Percentiles rank a stretch among this genome's conserved stretches.
Conservation (phyloP, 2,797 vertebrate species). For the Phrynocephalus guinanensis region DNA sequence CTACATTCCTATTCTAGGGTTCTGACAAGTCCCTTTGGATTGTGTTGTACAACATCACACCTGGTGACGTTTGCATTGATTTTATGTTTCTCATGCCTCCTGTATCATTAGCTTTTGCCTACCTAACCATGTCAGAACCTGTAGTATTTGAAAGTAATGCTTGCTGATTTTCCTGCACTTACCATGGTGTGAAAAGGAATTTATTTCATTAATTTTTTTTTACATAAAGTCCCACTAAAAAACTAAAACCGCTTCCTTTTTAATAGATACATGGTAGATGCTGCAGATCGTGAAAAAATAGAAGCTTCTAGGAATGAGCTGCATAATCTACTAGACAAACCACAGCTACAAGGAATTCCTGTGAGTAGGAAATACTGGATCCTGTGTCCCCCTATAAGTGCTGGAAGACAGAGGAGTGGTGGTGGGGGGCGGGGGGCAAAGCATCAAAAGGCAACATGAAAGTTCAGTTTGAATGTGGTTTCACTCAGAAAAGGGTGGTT, state of each 20-base stretch:
- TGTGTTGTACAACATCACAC: neutral
- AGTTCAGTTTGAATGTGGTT: no score
- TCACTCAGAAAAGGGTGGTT: no score
- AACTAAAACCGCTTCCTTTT: conserved; percentile 54
- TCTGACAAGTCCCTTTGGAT: neutral
- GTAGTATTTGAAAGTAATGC: neutral
- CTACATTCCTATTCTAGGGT: no score
- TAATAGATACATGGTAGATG: conserved; percentile 97
- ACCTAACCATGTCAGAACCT: neutral
- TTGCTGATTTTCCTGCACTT: neutral
- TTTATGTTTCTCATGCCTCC: neutral
- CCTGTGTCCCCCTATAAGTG: no score
- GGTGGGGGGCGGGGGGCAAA: no score
- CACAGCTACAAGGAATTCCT: conserved; percentile 98
- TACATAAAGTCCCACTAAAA: neutral
- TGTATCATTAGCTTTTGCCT: neutral
- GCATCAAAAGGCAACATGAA: no score
- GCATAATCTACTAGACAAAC: conserved; percentile 99
- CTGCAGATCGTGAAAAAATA: conserved; percentile 96
- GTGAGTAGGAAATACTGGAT: conserved; percentile 80
- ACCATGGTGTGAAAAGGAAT: neutral
- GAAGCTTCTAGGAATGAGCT: conserved; percentile 97
- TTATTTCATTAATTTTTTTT: neutral
- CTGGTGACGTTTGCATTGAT: neutral
- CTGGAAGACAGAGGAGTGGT: no score